Evolutionary conservation across 2,113 vertebrate genomes (phyloP).

Genomic region (Azemiops feae): DNA sequence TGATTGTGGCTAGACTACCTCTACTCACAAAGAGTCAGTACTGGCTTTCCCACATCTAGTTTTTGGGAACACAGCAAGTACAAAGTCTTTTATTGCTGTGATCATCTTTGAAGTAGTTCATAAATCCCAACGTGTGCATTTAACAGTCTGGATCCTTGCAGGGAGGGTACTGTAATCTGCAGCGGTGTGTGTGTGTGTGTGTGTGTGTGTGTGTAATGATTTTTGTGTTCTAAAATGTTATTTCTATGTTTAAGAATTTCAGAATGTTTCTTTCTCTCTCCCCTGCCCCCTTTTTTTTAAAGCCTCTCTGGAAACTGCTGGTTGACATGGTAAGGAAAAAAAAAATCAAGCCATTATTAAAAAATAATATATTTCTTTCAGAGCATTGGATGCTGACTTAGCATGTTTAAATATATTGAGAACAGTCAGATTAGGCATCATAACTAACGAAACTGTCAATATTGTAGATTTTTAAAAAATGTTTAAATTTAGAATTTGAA

Average conservation of each 20-base stretch:
- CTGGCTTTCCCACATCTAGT: too few relatives aligned
- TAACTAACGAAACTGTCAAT: not conserved
- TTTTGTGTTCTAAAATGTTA: not conserved
- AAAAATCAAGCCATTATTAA: not conserved
- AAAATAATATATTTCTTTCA: not conserved
- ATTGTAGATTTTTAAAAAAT: not conserved
- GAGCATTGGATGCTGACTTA: not conserved
- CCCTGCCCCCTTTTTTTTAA: constrained; percentile 18
- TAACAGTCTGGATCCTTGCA: not conserved
- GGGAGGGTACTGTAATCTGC: not conserved
- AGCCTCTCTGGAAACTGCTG: constrained; percentile 83
- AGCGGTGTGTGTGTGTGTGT: too few relatives aligned
- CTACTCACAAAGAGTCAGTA: too few relatives aligned
- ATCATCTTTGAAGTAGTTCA: not conserved
- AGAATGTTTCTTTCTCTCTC: not conserved
- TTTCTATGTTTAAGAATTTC: not conserved
- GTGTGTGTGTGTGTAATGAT: too few relatives aligned
- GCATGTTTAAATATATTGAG: not conserved
- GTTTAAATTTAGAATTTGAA: not conserved
- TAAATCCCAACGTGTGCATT: not conserved
- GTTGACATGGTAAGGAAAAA: constrained; percentile 75
- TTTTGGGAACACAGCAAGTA: not conserved
- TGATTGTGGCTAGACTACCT: too few relatives aligned
- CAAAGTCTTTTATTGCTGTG: too few relatives aligned
- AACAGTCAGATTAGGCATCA: not conserved